phyloP scores from a whole-genome alignment of 2,113 vertebrate species.

The Grammomys surdaster region DNA sequence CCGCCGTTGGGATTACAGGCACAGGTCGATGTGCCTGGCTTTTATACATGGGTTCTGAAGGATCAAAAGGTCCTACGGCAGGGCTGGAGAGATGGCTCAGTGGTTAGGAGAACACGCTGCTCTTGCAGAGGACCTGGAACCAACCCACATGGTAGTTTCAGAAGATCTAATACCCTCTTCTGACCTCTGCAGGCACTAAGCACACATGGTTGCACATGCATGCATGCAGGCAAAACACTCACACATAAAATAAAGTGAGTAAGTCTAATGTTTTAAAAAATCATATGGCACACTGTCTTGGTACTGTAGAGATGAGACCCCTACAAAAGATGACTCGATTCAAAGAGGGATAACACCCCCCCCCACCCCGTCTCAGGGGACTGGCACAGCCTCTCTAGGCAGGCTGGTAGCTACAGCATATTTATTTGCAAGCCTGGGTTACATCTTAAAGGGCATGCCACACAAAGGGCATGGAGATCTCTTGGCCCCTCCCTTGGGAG shows the following conservation, averaged over 20 bases:
- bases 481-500: background rate
- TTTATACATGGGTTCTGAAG: background rate
- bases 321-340: background rate
- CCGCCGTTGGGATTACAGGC: background rate
- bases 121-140: background rate
- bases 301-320: background rate
- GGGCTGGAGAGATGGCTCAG: background rate
- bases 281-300: background rate
- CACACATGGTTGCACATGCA: too few relatives aligned
- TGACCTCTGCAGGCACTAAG: background rate
- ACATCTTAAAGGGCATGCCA: fast-evolving
- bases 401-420: background rate
- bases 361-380: background rate
- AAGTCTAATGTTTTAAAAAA: background rate
- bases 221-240: background rate
- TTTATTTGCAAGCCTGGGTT: constrained; percentile 3
- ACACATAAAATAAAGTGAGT: background rate
- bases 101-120: background rate
- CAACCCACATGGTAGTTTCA: background rate
- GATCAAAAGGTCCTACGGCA: background rate
- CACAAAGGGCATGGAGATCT: background rate
- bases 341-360: background rate
- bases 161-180: background rate
- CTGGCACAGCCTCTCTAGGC: background rate
- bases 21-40: too few relatives aligned